These are phyloP conservation scores for Percina caprodes DNA, from an alignment of 2,113 vertebrate genomes.

Conservation along the genomic window DNA sequence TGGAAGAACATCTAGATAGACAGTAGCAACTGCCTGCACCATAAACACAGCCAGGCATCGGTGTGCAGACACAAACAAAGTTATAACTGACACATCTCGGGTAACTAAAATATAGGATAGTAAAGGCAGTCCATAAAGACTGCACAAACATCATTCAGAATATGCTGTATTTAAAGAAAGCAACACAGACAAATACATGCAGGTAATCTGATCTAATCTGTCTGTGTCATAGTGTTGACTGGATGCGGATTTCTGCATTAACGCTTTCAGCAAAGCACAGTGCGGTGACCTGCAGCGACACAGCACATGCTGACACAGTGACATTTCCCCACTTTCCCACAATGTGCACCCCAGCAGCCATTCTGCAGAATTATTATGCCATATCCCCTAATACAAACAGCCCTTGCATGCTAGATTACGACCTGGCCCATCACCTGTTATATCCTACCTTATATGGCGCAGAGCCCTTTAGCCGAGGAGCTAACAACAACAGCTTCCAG, in stretches of 20 bases:
- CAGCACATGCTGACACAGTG: conserved; percentile 10
- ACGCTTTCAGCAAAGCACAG: neutral
- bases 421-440: conserved; percentile 61
- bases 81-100: neutral
- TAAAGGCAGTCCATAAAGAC: neutral
- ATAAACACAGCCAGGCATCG: conserved; percentile 28
- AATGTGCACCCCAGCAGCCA: conserved; percentile 7
- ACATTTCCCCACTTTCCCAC: conserved; percentile 13
- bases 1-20: conserved; percentile 40
- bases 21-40: conserved; percentile 45
- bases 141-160: neutral
- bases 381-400: conserved; percentile 25
- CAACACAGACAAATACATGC: conserved; percentile 11
- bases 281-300: neutral
- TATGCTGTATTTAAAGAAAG: neutral
- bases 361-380: conserved; percentile 21
- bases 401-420: conserved; percentile 13
- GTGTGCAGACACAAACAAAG: conserved; percentile 5
- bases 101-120: neutral
- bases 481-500: conserved; percentile 49
- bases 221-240: neutral
- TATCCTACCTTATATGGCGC: conserved; percentile 57
- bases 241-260: neutral
- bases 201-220: neutral
- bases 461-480: conserved; percentile 33